Conservation (phyloP, 2,113 vertebrate species). For the Apodemus speciosus region DNA sequence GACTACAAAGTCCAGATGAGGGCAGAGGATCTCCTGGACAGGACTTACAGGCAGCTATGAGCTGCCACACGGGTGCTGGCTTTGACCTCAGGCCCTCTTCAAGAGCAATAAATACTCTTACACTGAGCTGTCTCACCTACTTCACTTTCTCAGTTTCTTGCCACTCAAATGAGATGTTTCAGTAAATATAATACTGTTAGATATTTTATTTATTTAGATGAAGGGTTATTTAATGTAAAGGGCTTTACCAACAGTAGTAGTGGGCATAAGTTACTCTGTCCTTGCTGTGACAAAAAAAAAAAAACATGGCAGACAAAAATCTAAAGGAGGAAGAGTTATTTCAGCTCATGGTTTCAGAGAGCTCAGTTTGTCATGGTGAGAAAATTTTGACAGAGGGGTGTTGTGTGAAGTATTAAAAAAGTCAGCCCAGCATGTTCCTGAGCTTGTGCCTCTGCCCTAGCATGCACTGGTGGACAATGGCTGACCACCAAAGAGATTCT, state of each 20-base stretch:
- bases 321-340: background rate
- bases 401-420: too few species aligned
- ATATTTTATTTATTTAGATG: background rate
- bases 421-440: too few species aligned
- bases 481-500: too few species aligned
- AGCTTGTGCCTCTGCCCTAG: too few species aligned
- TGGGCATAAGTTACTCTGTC: background rate
- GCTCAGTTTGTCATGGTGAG: background rate
- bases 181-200: background rate
- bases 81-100: background rate
- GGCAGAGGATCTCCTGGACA: background rate
- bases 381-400: background rate
- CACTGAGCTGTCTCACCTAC: background rate
- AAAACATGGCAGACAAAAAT: background rate
- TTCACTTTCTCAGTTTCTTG: background rate
- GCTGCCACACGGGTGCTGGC: background rate
- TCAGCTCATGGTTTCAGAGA: background rate
- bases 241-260: background rate
- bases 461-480: too few species aligned
- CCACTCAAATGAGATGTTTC: constrained; percentile 21
- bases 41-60: background rate
- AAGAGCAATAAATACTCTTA: background rate
- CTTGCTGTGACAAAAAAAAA: background rate
- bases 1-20: background rate
- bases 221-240: background rate